Conservation (phyloP, 2,113 vertebrate genomes). For the Panthera leo region DNA sequence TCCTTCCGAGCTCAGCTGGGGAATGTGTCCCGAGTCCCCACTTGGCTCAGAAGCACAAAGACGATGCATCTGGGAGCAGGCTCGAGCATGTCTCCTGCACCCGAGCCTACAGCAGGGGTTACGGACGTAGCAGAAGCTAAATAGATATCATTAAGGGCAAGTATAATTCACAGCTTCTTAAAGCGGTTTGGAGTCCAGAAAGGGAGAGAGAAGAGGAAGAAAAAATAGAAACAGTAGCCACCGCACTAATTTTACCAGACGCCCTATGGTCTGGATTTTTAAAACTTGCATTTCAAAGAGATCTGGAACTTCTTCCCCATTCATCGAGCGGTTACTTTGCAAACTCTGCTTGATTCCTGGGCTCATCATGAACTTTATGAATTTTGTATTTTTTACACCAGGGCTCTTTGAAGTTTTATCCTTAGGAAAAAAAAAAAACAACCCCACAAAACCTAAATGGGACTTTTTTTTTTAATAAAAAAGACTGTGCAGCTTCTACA, state of each 20-base stretch:
- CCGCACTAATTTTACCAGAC: neutral
- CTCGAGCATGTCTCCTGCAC: fast-evolving
- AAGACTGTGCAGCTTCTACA: neutral
- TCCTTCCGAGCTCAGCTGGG: fast-evolving
- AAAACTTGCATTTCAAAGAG: constrained; percentile 34
- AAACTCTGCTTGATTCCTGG: neutral
- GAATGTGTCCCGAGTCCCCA: fast-evolving
- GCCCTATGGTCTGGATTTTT: neutral
- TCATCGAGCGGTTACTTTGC: neutral
- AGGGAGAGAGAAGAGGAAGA: neutral
- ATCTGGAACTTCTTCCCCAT: neutral
- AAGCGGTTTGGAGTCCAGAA: neutral
- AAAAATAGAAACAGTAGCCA: fast-evolving
- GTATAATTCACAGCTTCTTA: neutral
- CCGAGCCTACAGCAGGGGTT: fast-evolving
- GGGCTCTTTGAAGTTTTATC: constrained; percentile 55
- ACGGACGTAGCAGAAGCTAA: fast-evolving
- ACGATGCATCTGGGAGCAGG: fast-evolving
- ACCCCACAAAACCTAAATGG: neutral
- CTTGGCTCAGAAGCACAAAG: fast-evolving
- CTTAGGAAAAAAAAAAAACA: neutral
- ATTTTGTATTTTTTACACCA: constrained; percentile 46
- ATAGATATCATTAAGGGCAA: neutral
- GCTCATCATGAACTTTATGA: neutral
- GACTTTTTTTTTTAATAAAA: neutral